Percentiles rank a stretch among this genome's conserved stretches.
Evolutionary conservation across 2,888 invertebrate genomes (phyloP).

Genomic region (Oscheius sp.): DNA sequence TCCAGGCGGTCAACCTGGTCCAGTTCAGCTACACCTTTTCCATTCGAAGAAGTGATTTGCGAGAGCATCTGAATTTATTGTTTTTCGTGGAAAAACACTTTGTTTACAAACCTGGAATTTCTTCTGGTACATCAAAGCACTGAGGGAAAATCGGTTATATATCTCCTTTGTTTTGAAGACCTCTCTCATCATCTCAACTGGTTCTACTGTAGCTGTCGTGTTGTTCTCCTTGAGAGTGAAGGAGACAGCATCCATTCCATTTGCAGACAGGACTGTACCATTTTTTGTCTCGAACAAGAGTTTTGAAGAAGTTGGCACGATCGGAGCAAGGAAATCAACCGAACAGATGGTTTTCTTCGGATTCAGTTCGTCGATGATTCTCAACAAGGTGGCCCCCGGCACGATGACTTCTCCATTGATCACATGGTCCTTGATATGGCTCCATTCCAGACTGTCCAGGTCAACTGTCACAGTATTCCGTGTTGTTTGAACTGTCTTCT

Average conservation of each 20-base stretch:
- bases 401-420: slow-evolving; percentile 53
- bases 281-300: slow-evolving; percentile 29
- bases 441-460: slow-evolving; percentile 44
- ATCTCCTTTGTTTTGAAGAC: slow-evolving; percentile 38
- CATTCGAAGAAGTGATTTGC: slow-evolving; percentile 1
- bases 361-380: slow-evolving; percentile 40
- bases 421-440: slow-evolving; percentile 51
- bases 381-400: slow-evolving; percentile 52
- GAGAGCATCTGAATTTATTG: slow-evolving; percentile 46
- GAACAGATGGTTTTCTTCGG: slow-evolving; percentile 25
- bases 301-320: slow-evolving; percentile 39
- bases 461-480: slow-evolving; percentile 32
- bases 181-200: slow-evolving; percentile 33
- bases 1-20: slow-evolving; percentile 46
- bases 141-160: slow-evolving; percentile 46
- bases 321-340: slow-evolving; percentile 52
- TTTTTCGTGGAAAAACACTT: slow-evolving; percentile 14
- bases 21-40: slow-evolving; percentile 44
- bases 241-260: slow-evolving; percentile 44
- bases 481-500: slow-evolving; percentile 1
- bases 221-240: slow-evolving; percentile 21
- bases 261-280: slow-evolving; percentile 32
- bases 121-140: slow-evolving; percentile 34
- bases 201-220: background rate
- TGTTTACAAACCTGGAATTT: slow-evolving; percentile 22